Base-by-base conservation (phyloP, 2,113 vertebrate species). In the Hyperopisus bebe region DNA sequence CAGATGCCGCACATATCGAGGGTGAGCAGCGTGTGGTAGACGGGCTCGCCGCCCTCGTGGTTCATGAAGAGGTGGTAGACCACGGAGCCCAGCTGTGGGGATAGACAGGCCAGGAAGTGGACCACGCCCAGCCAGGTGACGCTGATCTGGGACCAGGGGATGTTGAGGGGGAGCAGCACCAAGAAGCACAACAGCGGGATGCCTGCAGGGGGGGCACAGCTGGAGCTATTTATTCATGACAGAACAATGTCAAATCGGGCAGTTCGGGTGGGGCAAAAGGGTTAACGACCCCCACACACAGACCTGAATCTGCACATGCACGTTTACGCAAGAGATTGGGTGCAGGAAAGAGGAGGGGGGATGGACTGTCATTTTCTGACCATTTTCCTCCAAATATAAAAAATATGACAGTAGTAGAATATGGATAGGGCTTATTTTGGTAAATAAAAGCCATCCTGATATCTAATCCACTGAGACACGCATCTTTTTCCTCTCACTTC, bases 1-100 rank as follows among this genome's bases (percentile, higher is more conserved):
- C 97, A 98, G 94, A 98, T 97, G 19, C 97, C 97, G 42, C 98
- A 98, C 96, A 98, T 97, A 91, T 98, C 98, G 7, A 98, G 96
- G 21, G 97, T 97, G 47, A 98, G 98, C 86, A 98, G 96, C 47
- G 96, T 97, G 94, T 96, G 95, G 93, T 98, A 98, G 91, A 98
- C 94, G 0, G 94, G 90, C 19, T 95, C 96, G 19, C 97, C 97
- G 9, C 97, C 97, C 58, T 96, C 93, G n/a, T 98, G 97, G 96
- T 97, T 98, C 97, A 98, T 98, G 92, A 98, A 98, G 92, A 98
- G 94, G 90, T 98, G 97, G 91, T 98, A 98, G 46, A 98, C 94
- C 91, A 98, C 98, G 0, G 97, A 97, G 92, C 97, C 97, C 62
- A 98, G 95, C 90, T 97, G 97, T 0, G 98, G 97, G 0, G 95